A percentile compares a stretch with the other conserved stretches of the same genome.
Evolutionary conservation across 2,888 invertebrate species (phyloP).

Genomic region (Watsonalla binaria): DNA sequence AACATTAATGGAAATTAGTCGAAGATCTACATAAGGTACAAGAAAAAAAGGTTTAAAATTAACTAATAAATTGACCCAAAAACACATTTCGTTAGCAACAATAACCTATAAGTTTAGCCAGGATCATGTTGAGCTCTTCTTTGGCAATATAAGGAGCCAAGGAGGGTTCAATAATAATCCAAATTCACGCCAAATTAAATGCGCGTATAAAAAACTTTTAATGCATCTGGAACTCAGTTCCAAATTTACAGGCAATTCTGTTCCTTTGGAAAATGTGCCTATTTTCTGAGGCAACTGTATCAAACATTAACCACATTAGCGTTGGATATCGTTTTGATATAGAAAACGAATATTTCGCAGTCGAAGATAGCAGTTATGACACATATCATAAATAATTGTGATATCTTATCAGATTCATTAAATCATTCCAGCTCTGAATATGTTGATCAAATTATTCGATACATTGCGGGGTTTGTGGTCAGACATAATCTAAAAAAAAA

Average conservation of each 20-base stretch:
- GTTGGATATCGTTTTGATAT: slow-evolving; percentile 3
- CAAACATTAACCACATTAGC: slow-evolving; percentile 5
- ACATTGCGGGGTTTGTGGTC: not conserved
- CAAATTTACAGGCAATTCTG: slow-evolving; percentile 10
- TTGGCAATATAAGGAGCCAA: slow-evolving; percentile 7
- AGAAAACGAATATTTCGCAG: slow-evolving; percentile 5
- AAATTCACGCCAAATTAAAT: slow-evolving; percentile 8
- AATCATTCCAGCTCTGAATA: slow-evolving; percentile 2
- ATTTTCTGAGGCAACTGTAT: slow-evolving; percentile 6
- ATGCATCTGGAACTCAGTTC: slow-evolving; percentile 11
- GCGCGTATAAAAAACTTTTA: slow-evolving; percentile 12
- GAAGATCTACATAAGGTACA: too few relatives aligned
- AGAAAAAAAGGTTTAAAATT: too few relatives aligned
- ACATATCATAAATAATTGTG: slow-evolving; percentile 11
- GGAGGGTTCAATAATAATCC: slow-evolving; percentile 12
- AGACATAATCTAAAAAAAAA: too few relatives aligned
- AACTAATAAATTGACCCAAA: too few relatives aligned
- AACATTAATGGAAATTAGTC: too few relatives aligned
- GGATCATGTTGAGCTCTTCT: slow-evolving; percentile 6
- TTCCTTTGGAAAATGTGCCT: slow-evolving; percentile 14
- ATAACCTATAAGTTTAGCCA: too few relatives aligned
- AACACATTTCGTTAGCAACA: too few relatives aligned
- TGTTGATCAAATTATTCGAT: not conserved
- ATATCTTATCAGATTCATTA: slow-evolving; percentile 9
- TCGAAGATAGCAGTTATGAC: slow-evolving; percentile 3